phyloP scores from a whole-genome alignment of 2,113 vertebrate genomes.

The Clarias gariepinus region DNA sequence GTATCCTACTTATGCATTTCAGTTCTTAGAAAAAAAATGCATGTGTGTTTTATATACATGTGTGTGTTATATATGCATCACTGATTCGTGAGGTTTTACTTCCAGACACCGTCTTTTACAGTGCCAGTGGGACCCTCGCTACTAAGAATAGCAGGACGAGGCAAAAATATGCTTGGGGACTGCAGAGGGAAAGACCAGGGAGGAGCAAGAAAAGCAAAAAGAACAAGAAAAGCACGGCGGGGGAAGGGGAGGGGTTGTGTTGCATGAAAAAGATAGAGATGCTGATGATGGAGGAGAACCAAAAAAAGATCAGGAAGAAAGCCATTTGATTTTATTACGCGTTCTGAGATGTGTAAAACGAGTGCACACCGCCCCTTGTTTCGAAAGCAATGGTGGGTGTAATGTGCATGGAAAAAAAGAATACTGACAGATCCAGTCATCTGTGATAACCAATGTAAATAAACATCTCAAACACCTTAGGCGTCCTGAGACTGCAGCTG shows the following conservation, averaged over 20 bases:
- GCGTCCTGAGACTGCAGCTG: neutral
- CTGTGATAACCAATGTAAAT: neutral
- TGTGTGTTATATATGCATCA: neutral
- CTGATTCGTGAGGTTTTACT: neutral
- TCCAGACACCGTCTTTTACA: slow-evolving; percentile 5
- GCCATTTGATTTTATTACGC: neutral
- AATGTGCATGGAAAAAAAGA: neutral
- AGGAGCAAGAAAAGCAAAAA: slow-evolving; percentile 35
- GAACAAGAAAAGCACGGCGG: slow-evolving; percentile 46
- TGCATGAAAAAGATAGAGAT: neutral
- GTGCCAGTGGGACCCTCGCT: slow-evolving; percentile 53
- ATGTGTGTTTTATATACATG: neutral
- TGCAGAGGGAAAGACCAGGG: slow-evolving; percentile 23
- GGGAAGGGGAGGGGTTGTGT: neutral
- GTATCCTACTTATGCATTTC: neutral
- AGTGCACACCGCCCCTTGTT: neutral
- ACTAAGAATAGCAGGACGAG: slow-evolving; percentile 68
- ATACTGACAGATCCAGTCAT: neutral
- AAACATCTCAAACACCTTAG: neutral
- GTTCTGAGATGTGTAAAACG: neutral
- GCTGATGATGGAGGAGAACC: neutral
- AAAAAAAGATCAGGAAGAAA: neutral
- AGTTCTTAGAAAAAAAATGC: neutral
- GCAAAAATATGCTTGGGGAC: slow-evolving; percentile 66
- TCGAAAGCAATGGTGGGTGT: neutral